Percentiles rank a stretch among this genome's conserved stretches.
phyloP scores from a whole-genome alignment of 2,888 invertebrate species.

The Drosophila percnosoma region DNA sequence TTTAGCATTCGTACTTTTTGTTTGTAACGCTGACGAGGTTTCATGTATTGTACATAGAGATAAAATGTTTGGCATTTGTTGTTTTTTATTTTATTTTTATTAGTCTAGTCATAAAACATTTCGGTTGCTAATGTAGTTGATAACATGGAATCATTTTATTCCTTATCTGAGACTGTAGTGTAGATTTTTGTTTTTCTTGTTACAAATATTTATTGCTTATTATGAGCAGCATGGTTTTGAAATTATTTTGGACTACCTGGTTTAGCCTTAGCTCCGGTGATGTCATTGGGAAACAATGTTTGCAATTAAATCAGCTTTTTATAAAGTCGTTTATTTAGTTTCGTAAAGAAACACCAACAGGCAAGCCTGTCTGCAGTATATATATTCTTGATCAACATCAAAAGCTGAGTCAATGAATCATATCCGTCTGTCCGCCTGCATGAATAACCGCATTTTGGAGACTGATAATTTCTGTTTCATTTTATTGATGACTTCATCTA shows the following conservation, averaged over 20 bases:
- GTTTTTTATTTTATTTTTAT: neutral
- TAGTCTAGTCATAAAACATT: neutral
- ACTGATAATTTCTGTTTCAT: neutral
- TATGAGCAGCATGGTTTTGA: slow-evolving; percentile 23
- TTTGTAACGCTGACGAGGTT: slow-evolving; percentile 1
- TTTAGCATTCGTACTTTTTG: slow-evolving; percentile 4
- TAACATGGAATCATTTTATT: slow-evolving; percentile 23
- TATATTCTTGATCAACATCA: neutral
- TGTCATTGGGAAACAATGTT: neutral
- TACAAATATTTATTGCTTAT: slow-evolving; percentile 10
- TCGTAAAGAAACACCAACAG: neutral
- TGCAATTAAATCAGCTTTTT: neutral
- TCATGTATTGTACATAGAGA: neutral
- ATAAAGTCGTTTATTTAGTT: neutral
- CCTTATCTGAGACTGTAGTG: slow-evolving; percentile 21
- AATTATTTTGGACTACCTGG: neutral
- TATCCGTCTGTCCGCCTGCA: neutral
- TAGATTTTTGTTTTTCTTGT: slow-evolving; percentile 13
- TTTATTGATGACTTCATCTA: neutral
- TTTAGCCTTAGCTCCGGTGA: neutral
- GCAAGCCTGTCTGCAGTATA: neutral
- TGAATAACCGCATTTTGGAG: neutral
- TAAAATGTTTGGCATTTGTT: slow-evolving; percentile 3
- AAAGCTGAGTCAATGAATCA: neutral
- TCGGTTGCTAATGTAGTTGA: slow-evolving; percentile 12